Base-by-base conservation (phyloP, 2,888 invertebrate genomes). In the Sepioteuthis lessoniana region DNA sequence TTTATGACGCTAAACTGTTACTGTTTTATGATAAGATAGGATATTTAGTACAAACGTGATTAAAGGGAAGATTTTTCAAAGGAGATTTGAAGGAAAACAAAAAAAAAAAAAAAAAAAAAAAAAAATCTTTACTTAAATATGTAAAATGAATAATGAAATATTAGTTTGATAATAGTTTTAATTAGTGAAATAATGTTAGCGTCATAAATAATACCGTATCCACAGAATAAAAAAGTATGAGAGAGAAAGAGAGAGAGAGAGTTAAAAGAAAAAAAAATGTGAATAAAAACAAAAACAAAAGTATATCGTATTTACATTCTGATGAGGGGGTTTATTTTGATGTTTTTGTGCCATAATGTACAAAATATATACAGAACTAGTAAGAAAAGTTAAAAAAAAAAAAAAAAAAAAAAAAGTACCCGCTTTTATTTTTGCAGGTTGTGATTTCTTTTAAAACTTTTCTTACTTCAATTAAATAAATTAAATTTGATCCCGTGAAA, bases 401-500 rank as follows among this genome's bases (percentile, higher is more conserved):
- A 0, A 13, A n/a, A 21, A 50, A n/a, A n/a, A 76, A 76, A 31
- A n/a, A 76, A n/a, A 76, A 60, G 5, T 31, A 16, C 76, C 76
- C 76, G 76, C 76, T 76, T 76, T 42, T 42, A 42, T 16, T 76
- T 76, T n/a, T n/a, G 76, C 76, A 16, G 0, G 76, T n/a, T 16
- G n/a, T 35, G 19, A 76, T 13, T 76, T 76, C n/a, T 35, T 76
- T 35, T n/a, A 2, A 76, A 76, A n/a, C n/a, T 35, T 76, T 76
- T 76, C 55, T 55, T 25, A 25, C 55, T 21, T 76, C 10, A 13
- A n/a, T 35, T 76, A 76, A 76, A 76, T 76, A 76, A 76, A 76
- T 76, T 76, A 76, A 76, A n/a, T 76, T 76, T 76, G 76, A 76
- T 76, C 76, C 76, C 76, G 76, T 35, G 76, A 76, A 76, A 42